phyloP scores from a whole-genome alignment of 2,113 vertebrate species.

The Pterocles orientalis region DNA sequence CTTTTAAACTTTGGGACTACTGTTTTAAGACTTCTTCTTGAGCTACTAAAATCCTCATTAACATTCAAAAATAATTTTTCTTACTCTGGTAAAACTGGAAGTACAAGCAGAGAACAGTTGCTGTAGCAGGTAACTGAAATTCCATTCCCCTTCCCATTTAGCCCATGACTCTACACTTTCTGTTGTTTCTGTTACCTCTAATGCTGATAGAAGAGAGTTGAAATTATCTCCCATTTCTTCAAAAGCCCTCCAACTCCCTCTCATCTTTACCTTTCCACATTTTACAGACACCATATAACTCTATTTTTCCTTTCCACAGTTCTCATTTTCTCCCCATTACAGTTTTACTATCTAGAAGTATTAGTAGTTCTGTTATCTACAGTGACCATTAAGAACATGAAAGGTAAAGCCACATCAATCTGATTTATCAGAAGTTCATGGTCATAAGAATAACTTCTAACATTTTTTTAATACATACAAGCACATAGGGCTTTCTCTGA shows the following conservation, averaged over 20 bases:
- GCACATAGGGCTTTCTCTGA: not conserved
- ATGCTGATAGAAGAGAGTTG: not conserved
- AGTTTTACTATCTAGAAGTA: no score
- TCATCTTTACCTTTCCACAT: not conserved
- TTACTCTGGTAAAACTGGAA: not conserved
- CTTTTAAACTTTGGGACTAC: not conserved
- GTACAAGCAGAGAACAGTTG: not conserved
- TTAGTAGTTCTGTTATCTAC: not conserved
- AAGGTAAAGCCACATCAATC: not conserved
- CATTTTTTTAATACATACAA: not conserved
- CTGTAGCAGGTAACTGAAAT: not conserved
- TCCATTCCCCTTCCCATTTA: not conserved
- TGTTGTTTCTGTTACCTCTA: not conserved
- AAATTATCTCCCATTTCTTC: not conserved
- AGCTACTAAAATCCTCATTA: not conserved
- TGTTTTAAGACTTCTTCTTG: not conserved
- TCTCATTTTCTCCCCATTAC: not conserved
- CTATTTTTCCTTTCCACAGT: not conserved
- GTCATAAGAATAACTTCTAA: not conserved
- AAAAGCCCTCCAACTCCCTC: not conserved
- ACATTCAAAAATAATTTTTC: not conserved
- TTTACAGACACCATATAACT: not conserved
- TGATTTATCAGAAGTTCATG: not conserved
- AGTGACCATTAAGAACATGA: not conserved
- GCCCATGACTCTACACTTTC: not conserved